Evolutionary conservation across 2,113 vertebrate species (phyloP).

Genomic region (Euleptes europaea): DNA sequence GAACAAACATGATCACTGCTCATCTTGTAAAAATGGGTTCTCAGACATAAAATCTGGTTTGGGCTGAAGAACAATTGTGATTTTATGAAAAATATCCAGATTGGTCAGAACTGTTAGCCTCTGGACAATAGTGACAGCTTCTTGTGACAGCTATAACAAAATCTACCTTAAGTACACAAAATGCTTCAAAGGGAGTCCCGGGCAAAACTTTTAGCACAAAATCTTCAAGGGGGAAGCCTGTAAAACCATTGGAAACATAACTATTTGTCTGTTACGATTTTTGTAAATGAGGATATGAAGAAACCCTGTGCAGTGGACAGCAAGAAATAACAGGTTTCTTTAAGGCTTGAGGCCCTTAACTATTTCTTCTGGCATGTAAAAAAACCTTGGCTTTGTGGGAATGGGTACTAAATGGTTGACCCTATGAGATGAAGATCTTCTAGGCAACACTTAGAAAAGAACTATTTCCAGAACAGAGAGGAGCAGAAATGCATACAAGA

Average conservation of each 20-base stretch:
- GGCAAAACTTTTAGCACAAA: not conserved
- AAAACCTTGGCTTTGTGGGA: not conserved
- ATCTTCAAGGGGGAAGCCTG: no score
- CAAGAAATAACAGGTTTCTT: not conserved
- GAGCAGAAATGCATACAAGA: no score
- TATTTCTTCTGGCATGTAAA: not conserved
- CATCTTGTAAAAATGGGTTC: no score
- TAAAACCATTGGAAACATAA: not conserved
- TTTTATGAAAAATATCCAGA: no score
- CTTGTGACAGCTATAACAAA: not conserved
- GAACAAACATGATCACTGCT: no score
- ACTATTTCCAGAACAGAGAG: no score
- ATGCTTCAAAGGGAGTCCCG: not conserved
- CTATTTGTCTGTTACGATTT: not conserved
- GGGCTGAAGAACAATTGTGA: no score
- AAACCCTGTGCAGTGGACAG: not conserved
- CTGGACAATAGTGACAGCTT: not conserved
- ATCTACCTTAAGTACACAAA: not conserved
- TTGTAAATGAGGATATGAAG: not conserved
- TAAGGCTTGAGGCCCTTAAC: not conserved
- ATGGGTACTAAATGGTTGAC: not conserved
- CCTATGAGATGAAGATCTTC: not conserved
- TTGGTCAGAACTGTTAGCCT: no score
- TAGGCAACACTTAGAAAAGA: no score
- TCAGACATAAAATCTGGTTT: no score